Base-by-base conservation (phyloP, 2,888 invertebrate genomes). In the Caenorhabditis imperialis region DNA sequence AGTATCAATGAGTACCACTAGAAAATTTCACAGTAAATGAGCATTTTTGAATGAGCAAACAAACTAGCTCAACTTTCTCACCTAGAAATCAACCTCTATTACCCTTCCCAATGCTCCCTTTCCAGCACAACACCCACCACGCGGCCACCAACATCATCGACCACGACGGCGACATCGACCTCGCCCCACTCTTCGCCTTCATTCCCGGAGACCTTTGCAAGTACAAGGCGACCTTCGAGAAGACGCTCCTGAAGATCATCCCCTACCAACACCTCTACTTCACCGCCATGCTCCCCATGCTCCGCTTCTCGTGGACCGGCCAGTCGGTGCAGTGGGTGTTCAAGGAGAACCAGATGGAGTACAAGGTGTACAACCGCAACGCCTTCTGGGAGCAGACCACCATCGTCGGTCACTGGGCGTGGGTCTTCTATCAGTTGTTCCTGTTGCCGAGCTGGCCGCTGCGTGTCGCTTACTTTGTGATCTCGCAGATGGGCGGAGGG, bases 201-300 rank as follows among this genome's bases (percentile, higher is more conserved):
- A 86, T 87, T 23, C 86, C 86, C 1, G 75, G 75, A 33, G 86
- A 87, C 70, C 65, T 87, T 45, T 33, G 44, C 55, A 85, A 84
- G 65, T 87, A 86, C 71, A 86, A 84, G 44, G 79, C 72, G 22
- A 81, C 80, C 10, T 33, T 87, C 22, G 85, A 85, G 69, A 79
- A 82, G 58, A 69, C 71, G 25, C 33, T 82, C 14, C 58, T 85
- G 38, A 75, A 82, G 62, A 62, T 87, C 50, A 69, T 87, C 44
- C 87, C 87, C 35, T 87, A 85, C 58, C 87, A 87, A 65, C 86
- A 87, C 50, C 79, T 86, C 30, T 86, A 86, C 67, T 86, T 81
- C 80, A 86, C 86, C 27, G 53, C 75, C 35, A 75, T 80, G 45
- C 76, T 86, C n/a, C 85, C 86, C 8, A 75, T 86, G 57, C 75